These are phyloP conservation scores for Diloba caeruleocephala DNA, from an alignment of 2,888 invertebrate species.

Conservation along the genomic window DNA sequence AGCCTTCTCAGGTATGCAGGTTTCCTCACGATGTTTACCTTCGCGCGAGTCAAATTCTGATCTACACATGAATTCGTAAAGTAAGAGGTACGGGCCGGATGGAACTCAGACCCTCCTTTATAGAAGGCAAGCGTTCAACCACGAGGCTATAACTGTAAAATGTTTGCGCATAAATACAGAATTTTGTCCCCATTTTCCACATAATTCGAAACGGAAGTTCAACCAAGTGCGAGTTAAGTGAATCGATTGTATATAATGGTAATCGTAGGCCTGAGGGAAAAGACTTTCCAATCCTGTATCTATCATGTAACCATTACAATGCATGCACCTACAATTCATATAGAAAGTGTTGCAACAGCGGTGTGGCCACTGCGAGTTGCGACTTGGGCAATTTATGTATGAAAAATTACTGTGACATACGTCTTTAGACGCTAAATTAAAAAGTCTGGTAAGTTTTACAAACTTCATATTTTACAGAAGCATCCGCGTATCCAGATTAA, in stretches of 20 bases:
- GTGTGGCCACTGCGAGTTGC: constrained; percentile 42
- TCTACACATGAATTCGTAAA: too few species aligned
- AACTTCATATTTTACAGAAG: too few species aligned
- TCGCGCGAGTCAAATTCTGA: too few species aligned
- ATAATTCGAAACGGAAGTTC: constrained; percentile 47
- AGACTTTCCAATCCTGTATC: constrained; percentile 79
- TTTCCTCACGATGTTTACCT: too few species aligned
- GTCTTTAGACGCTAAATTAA: too few species aligned
- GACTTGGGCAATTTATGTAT: constrained; percentile 22
- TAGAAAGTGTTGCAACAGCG: constrained; percentile 80
- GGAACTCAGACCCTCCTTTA: too few species aligned
- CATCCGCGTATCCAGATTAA: too few species aligned
- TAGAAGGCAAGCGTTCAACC: too few species aligned
- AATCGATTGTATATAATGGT: constrained; percentile 73
- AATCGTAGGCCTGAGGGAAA: constrained; percentile 68
- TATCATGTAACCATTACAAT: constrained; percentile 83
- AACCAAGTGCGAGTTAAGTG: constrained; percentile 61
- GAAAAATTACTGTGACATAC: background rate
- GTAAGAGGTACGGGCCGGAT: too few species aligned
- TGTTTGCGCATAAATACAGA: constrained; percentile 2
- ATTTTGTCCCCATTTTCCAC: constrained; percentile 32
- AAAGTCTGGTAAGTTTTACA: too few species aligned
- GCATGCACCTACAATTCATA: constrained; percentile 85
- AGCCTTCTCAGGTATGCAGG: too few species aligned
- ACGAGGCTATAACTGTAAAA: constrained; percentile 13